phyloP scores from a whole-genome alignment of 2,113 vertebrate genomes.

The Chinchilla lanigera region DNA sequence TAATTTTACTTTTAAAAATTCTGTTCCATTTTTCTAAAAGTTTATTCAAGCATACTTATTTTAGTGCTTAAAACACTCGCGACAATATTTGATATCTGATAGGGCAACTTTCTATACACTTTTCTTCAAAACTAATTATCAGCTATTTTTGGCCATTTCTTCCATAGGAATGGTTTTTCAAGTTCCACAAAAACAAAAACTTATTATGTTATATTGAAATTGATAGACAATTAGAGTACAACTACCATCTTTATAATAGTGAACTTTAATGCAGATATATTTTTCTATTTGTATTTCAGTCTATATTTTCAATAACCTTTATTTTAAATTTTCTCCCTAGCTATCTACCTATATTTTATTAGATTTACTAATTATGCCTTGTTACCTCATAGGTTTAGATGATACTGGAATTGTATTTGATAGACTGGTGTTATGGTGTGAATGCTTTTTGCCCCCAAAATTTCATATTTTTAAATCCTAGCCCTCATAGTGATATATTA shows the following conservation, averaged over 20 bases:
- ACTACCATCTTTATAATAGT: not conserved
- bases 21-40: not conserved
- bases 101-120: not conserved
- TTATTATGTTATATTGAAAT: not conserved
- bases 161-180: not conserved
- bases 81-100: not conserved
- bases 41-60: not conserved
- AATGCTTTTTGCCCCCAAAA: not conserved
- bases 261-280: not conserved
- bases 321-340: not conserved
- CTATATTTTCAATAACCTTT: not conserved
- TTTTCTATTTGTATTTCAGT: not conserved
- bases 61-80: not conserved
- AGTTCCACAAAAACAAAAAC: not conserved
- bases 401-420: not conserved
- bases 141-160: not conserved
- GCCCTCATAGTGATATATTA: not conserved
- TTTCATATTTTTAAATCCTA: not conserved
- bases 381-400: not conserved
- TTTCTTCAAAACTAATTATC: not conserved
- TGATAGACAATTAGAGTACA: not conserved
- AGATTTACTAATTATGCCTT: not conserved
- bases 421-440: not conserved
- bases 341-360: not conserved
- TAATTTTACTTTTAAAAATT: not conserved